Evolutionary conservation across 2,888 invertebrate species (phyloP).

Genomic region (Eucera pruinosa): DNA sequence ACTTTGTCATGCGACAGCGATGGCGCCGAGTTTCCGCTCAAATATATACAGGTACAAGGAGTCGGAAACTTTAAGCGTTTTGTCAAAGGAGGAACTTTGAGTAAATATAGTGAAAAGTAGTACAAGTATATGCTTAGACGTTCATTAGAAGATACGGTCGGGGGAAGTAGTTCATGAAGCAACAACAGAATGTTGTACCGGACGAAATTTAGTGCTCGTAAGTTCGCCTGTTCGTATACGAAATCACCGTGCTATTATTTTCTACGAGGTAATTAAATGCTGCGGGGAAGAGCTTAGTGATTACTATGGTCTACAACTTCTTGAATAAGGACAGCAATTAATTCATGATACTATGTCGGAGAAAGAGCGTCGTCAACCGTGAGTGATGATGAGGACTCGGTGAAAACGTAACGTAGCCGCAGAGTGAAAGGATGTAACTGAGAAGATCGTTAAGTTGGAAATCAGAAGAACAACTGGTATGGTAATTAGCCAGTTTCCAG

Average conservation of each 20-base stretch:
- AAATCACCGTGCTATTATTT: constrained; percentile 27
- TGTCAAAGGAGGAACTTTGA: neutral
- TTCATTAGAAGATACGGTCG: constrained; percentile 32
- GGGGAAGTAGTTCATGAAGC: constrained; percentile 7
- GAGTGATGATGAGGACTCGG: neutral
- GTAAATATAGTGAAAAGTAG: neutral
- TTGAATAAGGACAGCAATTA: constrained; percentile 10
- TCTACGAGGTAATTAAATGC: constrained; percentile 22
- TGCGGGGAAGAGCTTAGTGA: neutral
- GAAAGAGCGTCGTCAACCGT: neutral
- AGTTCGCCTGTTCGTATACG: constrained; percentile 5
- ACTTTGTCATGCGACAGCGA: neutral
- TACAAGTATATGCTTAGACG: neutral
- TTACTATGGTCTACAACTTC: neutral
- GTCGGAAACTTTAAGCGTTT: neutral
- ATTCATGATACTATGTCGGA: constrained; percentile 3
- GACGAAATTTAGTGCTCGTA: neutral
- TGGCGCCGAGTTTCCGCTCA: neutral
- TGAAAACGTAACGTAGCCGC: neutral
- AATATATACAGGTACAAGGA: neutral
- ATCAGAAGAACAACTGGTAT: constrained; percentile 37
- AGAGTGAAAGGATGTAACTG: neutral
- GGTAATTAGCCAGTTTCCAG: constrained; percentile 31
- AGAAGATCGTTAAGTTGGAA: constrained; percentile 1
- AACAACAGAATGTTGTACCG: constrained; percentile 2